These are phyloP conservation scores for Artibeus jamaicensis DNA, from an alignment of 2,797 vertebrate species.

Conservation along the genomic window DNA sequence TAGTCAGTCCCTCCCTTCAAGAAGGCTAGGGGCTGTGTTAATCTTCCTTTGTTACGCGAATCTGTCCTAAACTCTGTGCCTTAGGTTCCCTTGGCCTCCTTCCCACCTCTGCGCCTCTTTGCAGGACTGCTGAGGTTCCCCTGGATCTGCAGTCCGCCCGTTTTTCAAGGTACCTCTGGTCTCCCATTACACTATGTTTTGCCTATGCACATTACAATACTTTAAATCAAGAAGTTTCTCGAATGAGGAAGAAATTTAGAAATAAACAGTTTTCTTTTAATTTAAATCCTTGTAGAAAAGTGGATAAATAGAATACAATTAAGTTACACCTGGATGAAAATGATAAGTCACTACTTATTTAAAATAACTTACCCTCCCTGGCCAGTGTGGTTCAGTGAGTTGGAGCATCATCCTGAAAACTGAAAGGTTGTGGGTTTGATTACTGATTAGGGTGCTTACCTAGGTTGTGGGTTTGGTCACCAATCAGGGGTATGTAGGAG, in stretches of 20 bases:
- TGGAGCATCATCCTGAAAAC: not conserved
- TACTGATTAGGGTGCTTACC: too few species aligned
- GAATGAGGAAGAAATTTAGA: not conserved
- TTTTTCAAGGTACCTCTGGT: too few species aligned
- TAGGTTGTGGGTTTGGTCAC: not conserved
- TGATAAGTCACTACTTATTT: not conserved
- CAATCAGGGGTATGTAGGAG: not conserved
- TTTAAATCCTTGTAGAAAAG: not conserved
- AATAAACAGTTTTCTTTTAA: not conserved
- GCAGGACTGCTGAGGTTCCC: too few species aligned
- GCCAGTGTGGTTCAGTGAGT: not conserved
- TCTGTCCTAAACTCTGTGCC: not conserved
- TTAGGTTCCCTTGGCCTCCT: not conserved
- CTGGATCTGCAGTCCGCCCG: too few species aligned
- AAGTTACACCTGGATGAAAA: not conserved
- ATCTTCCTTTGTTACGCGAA: not conserved
- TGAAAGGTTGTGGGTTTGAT: not conserved
- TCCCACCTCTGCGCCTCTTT: too few species aligned
- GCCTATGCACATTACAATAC: not conserved
- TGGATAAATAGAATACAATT: not conserved
- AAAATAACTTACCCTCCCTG: not conserved
- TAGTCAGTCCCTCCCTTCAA: not conserved
- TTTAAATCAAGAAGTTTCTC: not conserved
- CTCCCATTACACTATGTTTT: not conserved
- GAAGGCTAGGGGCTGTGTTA: not conserved